Percentiles rank a stretch among this genome's conserved stretches.
Evolutionary conservation across 2,113 vertebrate species (phyloP).

Genomic region (Ploceus nigricollis): DNA sequence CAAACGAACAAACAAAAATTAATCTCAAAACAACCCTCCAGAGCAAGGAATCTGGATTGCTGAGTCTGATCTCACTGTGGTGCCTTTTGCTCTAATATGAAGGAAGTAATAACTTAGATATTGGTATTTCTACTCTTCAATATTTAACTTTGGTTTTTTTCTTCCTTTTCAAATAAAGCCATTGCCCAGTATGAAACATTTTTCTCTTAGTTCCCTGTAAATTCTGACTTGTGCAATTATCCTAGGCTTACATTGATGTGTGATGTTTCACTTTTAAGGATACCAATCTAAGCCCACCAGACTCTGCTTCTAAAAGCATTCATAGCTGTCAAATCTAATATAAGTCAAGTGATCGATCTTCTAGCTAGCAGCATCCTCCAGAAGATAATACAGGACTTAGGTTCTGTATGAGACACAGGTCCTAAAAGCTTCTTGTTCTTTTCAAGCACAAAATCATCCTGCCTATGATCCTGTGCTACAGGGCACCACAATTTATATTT

Average conservation of each 20-base stretch:
- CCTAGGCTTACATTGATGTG: background rate
- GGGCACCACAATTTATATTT: background rate
- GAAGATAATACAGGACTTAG: background rate
- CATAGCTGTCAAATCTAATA: conserved; percentile 14
- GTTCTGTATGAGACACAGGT: too few relatives aligned
- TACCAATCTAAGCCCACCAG: background rate
- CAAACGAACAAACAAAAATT: background rate
- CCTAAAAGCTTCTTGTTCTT: background rate
- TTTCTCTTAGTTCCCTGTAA: background rate
- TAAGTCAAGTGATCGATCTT: conserved; percentile 1
- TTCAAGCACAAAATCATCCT: background rate
- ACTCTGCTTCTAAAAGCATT: background rate
- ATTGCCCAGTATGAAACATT: background rate
- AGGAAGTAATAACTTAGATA: background rate
- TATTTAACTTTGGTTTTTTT: background rate
- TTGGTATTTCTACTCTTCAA: background rate
- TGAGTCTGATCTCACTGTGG: background rate
- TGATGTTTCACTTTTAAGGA: background rate
- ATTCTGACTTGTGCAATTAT: background rate
- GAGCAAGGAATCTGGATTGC: background rate
- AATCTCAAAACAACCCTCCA: background rate
- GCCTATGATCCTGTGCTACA: background rate
- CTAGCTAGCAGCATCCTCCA: background rate
- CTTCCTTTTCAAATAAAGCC: background rate
- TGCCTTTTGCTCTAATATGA: background rate